Evolutionary conservation across 1,140 invertebrate species (phyloP).

Genomic region (Aethina tumida): DNA sequence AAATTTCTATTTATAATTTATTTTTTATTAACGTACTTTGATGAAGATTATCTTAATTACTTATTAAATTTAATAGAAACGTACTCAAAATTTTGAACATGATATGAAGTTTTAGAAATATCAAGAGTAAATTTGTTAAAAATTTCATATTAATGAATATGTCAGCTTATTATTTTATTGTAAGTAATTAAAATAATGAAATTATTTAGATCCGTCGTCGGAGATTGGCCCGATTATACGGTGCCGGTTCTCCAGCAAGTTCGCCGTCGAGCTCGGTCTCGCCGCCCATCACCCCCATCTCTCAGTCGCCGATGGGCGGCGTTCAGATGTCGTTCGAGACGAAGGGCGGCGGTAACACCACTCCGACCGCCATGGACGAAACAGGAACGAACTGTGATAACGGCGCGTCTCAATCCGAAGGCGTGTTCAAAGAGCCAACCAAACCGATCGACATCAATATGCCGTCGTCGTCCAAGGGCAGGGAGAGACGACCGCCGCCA

Average conservation of each 20-base stretch:
- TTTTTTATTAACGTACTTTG: too few species aligned
- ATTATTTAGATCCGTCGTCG: constrained; percentile 53
- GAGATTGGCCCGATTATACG: constrained; percentile 54
- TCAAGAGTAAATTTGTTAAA: too few species aligned
- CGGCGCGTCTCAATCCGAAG: constrained; percentile 13
- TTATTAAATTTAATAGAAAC: too few species aligned
- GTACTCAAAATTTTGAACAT: too few species aligned
- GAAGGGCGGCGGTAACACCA: too few species aligned
- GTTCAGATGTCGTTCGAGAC: constrained; percentile 19
- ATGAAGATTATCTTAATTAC: too few species aligned
- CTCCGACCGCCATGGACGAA: constrained; percentile 18
- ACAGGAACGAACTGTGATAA: constrained; percentile 11
- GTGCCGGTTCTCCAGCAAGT: constrained; percentile 40
- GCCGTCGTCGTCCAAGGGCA: constrained; percentile 25
- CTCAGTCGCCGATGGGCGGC: constrained; percentile 26
- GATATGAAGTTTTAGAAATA: too few species aligned
- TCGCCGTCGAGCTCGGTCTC: constrained; percentile 30
- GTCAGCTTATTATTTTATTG: constrained; percentile 9
- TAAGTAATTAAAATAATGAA: too few species aligned
- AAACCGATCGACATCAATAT: constrained; percentile 30
- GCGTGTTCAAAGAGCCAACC: constrained; percentile 28
- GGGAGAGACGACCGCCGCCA: constrained; percentile 22
- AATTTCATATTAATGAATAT: too few species aligned
- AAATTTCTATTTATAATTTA: too few species aligned
- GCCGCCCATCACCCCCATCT: constrained; percentile 31